A percentile compares a stretch with the other conserved stretches of the same genome.
Evolutionary conservation across 2,113 vertebrate species (phyloP).

Genomic region (Corydoras maculifer): DNA sequence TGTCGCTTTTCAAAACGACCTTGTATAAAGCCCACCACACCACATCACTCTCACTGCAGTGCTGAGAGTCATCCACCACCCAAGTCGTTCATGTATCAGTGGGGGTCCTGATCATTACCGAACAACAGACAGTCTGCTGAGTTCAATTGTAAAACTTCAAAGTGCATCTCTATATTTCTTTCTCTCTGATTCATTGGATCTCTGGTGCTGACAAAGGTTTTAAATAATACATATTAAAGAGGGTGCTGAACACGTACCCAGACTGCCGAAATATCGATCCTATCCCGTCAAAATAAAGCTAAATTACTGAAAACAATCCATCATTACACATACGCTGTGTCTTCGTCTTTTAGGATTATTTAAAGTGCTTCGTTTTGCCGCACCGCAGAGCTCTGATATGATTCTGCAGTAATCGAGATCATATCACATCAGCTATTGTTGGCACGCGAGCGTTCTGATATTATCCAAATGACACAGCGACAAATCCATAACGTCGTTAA

Average conservation of each 20-base stretch:
- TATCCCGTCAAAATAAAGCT: constrained; percentile 70
- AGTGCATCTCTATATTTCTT: background rate
- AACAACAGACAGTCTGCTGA: too few species aligned
- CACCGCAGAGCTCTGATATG: constrained; percentile 50
- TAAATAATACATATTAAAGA: constrained; percentile 71
- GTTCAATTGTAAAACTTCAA: too few species aligned
- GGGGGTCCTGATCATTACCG: too few species aligned
- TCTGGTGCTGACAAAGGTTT: constrained; percentile 54
- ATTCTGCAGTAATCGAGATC: constrained; percentile 65
- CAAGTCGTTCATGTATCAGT: too few species aligned
- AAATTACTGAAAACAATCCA: constrained; percentile 69
- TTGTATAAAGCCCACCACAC: too few species aligned
- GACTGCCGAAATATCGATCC: constrained; percentile 75
- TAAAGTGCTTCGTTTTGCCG: constrained; percentile 60
- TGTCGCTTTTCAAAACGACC: too few species aligned
- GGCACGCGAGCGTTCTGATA: constrained; percentile 53
- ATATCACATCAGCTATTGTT: constrained; percentile 56
- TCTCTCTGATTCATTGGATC: constrained; percentile 21
- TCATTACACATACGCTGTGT: constrained; percentile 51
- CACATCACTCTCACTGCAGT: too few species aligned
- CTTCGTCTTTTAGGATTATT: constrained; percentile 28
- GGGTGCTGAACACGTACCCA: constrained; percentile 62
- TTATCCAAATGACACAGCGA: constrained; percentile 68
- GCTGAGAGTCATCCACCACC: too few species aligned
- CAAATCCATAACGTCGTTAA: constrained; percentile 62